A percentile compares a stretch with the other conserved stretches of the same genome.
phyloP scores from a whole-genome alignment of 2,113 vertebrate species.

The Microcebus ravelobensis region DNA sequence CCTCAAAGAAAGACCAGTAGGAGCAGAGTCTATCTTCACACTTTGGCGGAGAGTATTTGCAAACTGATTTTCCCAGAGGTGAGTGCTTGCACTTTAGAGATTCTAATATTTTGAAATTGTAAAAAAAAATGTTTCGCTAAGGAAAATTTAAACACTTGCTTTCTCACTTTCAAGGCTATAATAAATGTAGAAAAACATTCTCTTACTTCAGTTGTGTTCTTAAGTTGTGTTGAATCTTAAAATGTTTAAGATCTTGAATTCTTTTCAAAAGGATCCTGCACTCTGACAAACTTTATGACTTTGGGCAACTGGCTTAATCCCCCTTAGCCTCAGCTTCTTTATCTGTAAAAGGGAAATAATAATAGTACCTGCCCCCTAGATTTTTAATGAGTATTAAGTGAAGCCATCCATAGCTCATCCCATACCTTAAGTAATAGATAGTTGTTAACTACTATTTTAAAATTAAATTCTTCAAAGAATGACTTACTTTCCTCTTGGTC shows the following conservation, averaged over 20 bases:
- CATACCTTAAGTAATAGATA: background rate
- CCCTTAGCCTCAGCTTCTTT: background rate
- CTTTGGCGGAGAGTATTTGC: constrained; percentile 95
- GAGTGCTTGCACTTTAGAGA: constrained; percentile 71
- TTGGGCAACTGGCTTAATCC: background rate
- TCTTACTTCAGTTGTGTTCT: background rate
- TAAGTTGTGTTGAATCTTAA: background rate
- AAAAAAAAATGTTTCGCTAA: background rate
- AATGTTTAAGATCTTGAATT: background rate
- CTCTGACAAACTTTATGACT: background rate
- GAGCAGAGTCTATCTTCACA: constrained; percentile 95
- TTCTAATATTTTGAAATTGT: constrained; percentile 3
- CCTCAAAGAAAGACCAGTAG: constrained; percentile 91
- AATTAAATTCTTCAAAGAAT: constrained; percentile 22
- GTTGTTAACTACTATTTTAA: background rate
- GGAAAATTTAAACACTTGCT: background rate
- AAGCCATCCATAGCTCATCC: background rate
- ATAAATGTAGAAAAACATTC: background rate
- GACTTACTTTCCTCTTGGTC: background rate
- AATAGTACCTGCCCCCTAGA: background rate
- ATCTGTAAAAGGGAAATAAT: background rate
- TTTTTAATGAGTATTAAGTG: background rate
- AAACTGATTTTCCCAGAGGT: constrained; percentile 97
- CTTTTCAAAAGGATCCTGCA: background rate
- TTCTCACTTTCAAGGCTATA: background rate